Percentiles rank a stretch among this genome's conserved stretches.
Conservation (phyloP, 2,888 invertebrate species). For the Hirudinaria manillensis region DNA sequence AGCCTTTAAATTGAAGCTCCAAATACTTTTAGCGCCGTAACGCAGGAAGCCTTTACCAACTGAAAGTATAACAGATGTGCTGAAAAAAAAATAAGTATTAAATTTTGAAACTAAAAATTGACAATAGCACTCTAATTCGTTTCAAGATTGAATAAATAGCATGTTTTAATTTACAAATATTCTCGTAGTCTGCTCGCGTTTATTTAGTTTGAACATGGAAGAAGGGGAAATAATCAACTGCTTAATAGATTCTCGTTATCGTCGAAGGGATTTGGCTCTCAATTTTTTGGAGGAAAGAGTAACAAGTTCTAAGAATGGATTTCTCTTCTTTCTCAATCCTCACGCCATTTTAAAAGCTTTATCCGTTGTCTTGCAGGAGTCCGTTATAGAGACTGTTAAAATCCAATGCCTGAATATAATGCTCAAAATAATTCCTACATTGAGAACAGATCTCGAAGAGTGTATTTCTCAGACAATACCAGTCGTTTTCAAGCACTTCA, state of each 20-base stretch:
- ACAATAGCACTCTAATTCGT: too few species aligned
- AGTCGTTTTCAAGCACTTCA: slow-evolving; percentile 11
- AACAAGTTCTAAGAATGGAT: background rate
- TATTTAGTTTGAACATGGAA: slow-evolving; percentile 15
- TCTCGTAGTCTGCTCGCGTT: too few species aligned
- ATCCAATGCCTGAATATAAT: slow-evolving; percentile 8
- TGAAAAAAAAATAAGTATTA: too few species aligned
- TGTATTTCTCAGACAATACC: background rate
- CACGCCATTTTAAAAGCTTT: slow-evolving; percentile 1
- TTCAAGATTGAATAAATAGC: too few species aligned
- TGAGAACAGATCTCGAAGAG: background rate
- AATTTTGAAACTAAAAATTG: too few species aligned
- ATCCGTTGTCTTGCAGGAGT: background rate
- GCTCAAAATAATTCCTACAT: background rate
- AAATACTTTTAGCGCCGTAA: slow-evolving; percentile 1
- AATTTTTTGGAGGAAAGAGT: slow-evolving; percentile 2
- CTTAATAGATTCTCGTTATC: background rate
- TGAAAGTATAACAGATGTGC: background rate
- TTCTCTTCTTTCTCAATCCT: background rate
- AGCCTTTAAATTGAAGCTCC: too few species aligned
- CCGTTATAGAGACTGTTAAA: background rate
- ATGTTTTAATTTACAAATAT: too few species aligned
- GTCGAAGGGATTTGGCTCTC: background rate
- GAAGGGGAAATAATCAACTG: slow-evolving; percentile 17
- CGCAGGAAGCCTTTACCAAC: slow-evolving; percentile 10